Conservation (phyloP, 1,140 invertebrate species). For the Aphis craccivora region DNA sequence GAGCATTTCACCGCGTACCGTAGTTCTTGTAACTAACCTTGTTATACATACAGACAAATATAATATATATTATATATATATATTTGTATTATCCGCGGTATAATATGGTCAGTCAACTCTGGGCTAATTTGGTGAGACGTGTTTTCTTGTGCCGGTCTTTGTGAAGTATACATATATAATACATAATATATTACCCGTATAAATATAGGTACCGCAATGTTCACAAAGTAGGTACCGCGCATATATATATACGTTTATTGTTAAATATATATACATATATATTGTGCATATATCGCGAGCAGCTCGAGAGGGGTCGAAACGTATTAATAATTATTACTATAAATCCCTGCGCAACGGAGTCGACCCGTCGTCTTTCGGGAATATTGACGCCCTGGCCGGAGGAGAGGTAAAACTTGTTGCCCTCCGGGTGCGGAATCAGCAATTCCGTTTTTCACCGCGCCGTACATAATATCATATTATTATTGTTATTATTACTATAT, state of each 20-base stretch:
- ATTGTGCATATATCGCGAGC: not conserved
- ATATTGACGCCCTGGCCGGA: not conserved
- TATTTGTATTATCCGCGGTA: too few species aligned
- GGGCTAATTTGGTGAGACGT: too few species aligned
- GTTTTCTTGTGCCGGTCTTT: too few species aligned
- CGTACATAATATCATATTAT: not conserved
- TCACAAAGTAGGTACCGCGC: not conserved
- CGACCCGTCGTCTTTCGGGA: not conserved
- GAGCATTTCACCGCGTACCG: not conserved
- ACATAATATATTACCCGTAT: not conserved
- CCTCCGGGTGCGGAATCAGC: not conserved
- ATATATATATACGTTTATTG: not conserved
- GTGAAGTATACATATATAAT: too few species aligned
- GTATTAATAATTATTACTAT: constrained; percentile 11
- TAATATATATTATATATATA: too few species aligned
- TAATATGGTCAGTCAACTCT: too few species aligned
- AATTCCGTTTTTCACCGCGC: not conserved
- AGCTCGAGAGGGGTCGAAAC: not conserved
- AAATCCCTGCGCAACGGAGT: not conserved
- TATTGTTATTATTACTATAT: not conserved
- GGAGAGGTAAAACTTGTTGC: not conserved
- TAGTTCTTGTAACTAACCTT: not conserved
- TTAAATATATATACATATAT: not conserved
- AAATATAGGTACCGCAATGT: not conserved
- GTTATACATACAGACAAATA: not conserved